Evolutionary conservation across 2,113 vertebrate species (phyloP), one percentile per base, ranked within the genome.

Genomic region (Pagrus major): DNA sequence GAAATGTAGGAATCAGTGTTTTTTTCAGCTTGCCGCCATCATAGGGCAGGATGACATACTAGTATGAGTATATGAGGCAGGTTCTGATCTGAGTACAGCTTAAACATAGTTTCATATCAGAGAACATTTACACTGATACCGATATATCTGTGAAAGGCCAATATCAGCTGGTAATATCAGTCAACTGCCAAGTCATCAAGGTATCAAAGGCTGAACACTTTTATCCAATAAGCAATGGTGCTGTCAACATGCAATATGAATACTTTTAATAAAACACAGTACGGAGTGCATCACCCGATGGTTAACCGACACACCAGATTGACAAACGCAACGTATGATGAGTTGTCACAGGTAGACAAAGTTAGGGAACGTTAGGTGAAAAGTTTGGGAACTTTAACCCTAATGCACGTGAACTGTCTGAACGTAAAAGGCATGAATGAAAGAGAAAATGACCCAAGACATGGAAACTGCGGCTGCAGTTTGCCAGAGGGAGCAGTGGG

Each of bases 381-480:
- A 39, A 15, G 18, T 46, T 14, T 25, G n/a, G 27, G 27, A 52
- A 52, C 71, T 4, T 67, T 37, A n/a, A 29, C 46, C 18, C 41
- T 12, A 5, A 56, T 73, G 44, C 27, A 51, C 59, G 51, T 23
- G 47, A 66, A 49, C 10, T n/a, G 49, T 71, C 44, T 56, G 68
- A 64, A 27, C 44, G 42, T 49, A 10, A 47, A 58, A 42, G 46
- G 10, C 69, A 33, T 33, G 39, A 51, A 49, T 44, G 39, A 56
- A 44, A 78, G 49, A 71, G 56, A 84, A 83, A 82, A 67, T 51
- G 64, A 84, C 85, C 83, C 7, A 15, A 86, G 87, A 89, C 81
- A 70, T 76, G 88, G 88, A 92, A 92, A 89, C 56, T 91, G 85
- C 51, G 83, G 88, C 54, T 47, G 56, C 16, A 55, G 33, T 82